Evolutionary conservation across 2,888 invertebrate species (phyloP).

Genomic region (Meliscaeva auricollis): DNA sequence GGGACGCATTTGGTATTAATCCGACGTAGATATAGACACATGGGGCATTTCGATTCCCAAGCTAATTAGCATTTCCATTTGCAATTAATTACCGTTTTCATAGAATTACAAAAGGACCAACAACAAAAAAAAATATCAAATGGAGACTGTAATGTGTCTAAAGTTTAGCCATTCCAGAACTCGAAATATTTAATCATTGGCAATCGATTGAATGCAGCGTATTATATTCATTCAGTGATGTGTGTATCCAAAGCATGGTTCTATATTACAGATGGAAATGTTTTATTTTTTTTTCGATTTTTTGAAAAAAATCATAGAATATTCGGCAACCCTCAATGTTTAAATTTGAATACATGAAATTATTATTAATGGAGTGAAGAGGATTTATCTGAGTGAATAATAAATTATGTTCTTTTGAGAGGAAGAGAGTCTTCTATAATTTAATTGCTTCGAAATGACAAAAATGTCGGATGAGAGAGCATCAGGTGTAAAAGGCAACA

Average conservation of each 20-base stretch:
- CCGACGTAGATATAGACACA: conserved; percentile 54
- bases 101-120: conserved; percentile 43
- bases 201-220: conserved; percentile 28
- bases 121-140: conserved; percentile 13
- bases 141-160: conserved; percentile 27
- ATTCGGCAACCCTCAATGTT: background rate
- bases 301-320: background rate
- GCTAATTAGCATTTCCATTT: conserved; percentile 72
- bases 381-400: background rate
- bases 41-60: conserved; percentile 70
- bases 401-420: conserved; percentile 20
- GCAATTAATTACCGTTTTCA: conserved; percentile 71
- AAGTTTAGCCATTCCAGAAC: conserved; percentile 16
- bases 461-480: conserved; percentile 12
- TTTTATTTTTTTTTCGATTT: background rate
- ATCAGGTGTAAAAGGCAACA: conserved; percentile 66
- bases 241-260: background rate
- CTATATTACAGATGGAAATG: conserved; percentile 4
- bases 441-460: conserved; percentile 59
- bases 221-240: conserved; percentile 30
- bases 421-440: conserved; percentile 8
- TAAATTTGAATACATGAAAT: conserved; percentile 3
- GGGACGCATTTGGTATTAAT: conserved; percentile 66
- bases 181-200: conserved; percentile 56
- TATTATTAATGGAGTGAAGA: conserved; percentile 17